phyloP scores from a whole-genome alignment of 2,888 invertebrate species.

The Sipunculus nudus region DNA sequence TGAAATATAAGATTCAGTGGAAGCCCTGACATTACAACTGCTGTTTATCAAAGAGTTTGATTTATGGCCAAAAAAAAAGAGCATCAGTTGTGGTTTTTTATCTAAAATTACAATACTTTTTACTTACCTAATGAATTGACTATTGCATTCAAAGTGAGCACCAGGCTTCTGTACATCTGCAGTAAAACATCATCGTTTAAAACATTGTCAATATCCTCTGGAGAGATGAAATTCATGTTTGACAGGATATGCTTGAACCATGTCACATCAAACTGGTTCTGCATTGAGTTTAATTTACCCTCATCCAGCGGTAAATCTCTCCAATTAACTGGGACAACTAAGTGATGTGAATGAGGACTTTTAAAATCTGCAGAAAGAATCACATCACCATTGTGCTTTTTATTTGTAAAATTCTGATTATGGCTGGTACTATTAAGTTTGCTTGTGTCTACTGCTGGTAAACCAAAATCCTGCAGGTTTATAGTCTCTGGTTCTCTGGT shows the following conservation, averaged over 20 bases:
- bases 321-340: constrained; percentile 57
- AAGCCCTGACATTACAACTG: too few species aligned
- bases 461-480: constrained; percentile 55
- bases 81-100: too few species aligned
- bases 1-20: too few species aligned
- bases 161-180: constrained; percentile 56
- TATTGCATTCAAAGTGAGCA: constrained; percentile 61
- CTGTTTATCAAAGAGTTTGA: too few species aligned
- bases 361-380: constrained; percentile 59
- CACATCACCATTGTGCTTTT: background rate
- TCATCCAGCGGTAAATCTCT: constrained; percentile 56
- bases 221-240: constrained; percentile 45
- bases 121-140: constrained; percentile 31
- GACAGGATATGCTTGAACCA: constrained; percentile 58
- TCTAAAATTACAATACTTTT: too few species aligned
- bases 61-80: too few species aligned
- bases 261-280: constrained; percentile 52
- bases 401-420: background rate
- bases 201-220: constrained; percentile 44
- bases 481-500: too few species aligned
- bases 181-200: constrained; percentile 49
- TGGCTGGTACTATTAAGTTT: constrained; percentile 13
- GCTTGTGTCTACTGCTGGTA: constrained; percentile 54
- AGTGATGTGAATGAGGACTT: constrained; percentile 52
- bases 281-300: constrained; percentile 48